Conservation (phyloP, 2,113 vertebrate species). For the Pangasianodon hypophthalmus region DNA sequence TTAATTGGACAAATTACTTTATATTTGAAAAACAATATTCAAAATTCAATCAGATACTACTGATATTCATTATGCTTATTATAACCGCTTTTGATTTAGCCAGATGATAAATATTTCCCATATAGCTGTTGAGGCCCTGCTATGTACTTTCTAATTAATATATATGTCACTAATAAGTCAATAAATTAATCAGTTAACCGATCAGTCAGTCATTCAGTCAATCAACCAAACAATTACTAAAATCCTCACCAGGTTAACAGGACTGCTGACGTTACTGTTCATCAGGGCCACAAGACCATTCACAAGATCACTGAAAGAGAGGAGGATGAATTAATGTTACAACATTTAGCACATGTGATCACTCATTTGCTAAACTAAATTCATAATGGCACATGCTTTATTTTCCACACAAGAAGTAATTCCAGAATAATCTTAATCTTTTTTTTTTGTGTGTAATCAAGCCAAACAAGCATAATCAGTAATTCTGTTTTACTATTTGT, state of each 20-base stretch:
- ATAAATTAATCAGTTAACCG: background rate
- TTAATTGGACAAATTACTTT: background rate
- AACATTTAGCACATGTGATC: background rate
- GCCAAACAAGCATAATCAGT: background rate
- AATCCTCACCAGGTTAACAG: conserved; percentile 93
- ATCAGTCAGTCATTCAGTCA: background rate
- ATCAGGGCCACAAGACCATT: conserved; percentile 94
- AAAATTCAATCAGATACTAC: background rate
- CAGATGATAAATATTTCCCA: background rate
- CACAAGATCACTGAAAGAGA: conserved; percentile 86
- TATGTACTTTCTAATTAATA: background rate
- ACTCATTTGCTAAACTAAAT: background rate
- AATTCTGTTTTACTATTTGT: background rate
- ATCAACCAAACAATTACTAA: background rate
- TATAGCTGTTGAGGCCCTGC: background rate
- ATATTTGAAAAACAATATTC: background rate
- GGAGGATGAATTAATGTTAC: background rate
- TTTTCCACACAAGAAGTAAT: background rate
- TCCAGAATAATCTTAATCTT: background rate
- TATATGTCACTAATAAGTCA: background rate
- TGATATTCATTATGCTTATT: background rate
- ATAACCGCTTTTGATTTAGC: background rate
- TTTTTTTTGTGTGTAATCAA: background rate
- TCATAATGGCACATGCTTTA: background rate
- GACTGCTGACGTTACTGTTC: conserved; percentile 99